Evolutionary conservation across 2,113 vertebrate species (phyloP).

Genomic region (Oceanites oceanicus): DNA sequence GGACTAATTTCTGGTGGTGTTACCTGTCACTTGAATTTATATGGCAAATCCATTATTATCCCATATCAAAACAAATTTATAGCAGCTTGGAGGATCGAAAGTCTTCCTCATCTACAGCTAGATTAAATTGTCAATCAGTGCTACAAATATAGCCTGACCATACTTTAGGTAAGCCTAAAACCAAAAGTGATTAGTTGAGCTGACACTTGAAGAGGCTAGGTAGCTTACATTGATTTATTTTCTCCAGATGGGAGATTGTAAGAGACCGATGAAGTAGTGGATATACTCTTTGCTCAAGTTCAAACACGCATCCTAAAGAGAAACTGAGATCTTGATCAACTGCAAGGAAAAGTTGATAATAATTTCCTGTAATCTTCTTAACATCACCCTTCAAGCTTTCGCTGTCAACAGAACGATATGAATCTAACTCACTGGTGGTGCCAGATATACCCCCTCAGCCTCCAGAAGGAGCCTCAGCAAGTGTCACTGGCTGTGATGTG

Average conservation of each 20-base stretch:
- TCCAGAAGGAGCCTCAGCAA: not conserved
- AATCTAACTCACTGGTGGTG: not conserved
- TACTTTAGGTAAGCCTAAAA: not conserved
- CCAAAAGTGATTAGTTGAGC: not conserved
- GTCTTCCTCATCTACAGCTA: not conserved
- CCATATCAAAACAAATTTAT: not conserved
- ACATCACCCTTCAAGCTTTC: not conserved
- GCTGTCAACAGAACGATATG: not conserved
- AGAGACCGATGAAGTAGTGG: not conserved
- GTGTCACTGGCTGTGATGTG: not conserved
- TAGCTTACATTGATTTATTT: not conserved
- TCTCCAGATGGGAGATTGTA: not conserved
- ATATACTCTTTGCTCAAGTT: not conserved
- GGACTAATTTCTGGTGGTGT: not conserved
- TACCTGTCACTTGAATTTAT: not conserved
- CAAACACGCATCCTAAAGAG: not conserved
- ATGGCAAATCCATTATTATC: not conserved
- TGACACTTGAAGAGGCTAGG: not conserved
- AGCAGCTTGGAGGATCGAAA: not conserved
- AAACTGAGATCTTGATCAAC: not conserved
- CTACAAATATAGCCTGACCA: not conserved
- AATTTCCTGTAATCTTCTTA: not conserved
- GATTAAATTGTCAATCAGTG: conserved; percentile 11
- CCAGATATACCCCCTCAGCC: not conserved
- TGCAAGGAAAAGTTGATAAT: not conserved